Percentiles rank a stretch among this genome's conserved stretches.
These are phyloP conservation scores for Eristalis arbustorum DNA, from an alignment of 2,888 invertebrate species.

Conservation along the genomic window DNA sequence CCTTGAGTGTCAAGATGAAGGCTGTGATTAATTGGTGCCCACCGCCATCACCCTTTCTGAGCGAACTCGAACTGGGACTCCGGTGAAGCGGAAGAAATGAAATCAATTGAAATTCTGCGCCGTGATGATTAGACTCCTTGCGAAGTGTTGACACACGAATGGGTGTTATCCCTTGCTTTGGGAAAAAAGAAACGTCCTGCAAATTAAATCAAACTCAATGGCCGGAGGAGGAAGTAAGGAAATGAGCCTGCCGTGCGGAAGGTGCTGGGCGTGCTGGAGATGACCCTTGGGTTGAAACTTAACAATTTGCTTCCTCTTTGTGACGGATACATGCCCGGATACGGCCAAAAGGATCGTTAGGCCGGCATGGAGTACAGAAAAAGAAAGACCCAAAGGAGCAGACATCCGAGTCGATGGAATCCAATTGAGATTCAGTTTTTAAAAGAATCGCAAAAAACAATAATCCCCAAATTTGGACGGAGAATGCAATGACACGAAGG, in stretches of 20 bases:
- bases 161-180: slow-evolving; percentile 18
- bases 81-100: background rate
- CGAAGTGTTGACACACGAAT: slow-evolving; percentile 18
- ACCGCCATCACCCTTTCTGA: background rate
- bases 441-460: background rate
- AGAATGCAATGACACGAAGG: background rate
- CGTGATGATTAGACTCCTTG: slow-evolving; percentile 13
- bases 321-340: slow-evolving; percentile 22
- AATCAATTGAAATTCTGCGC: slow-evolving; percentile 17
- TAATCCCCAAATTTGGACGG: background rate
- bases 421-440: background rate
- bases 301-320: slow-evolving; percentile 36
- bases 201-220: slow-evolving; percentile 39
- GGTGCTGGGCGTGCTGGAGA: background rate
- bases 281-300: slow-evolving; percentile 29
- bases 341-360: slow-evolving; percentile 13
- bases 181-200: background rate
- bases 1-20: slow-evolving; percentile 3
- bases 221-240: slow-evolving; percentile 14
- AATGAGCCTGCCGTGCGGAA: slow-evolving; percentile 16
- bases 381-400: background rate
- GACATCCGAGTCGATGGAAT: background rate
- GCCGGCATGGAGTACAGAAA: background rate
- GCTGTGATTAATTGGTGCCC: slow-evolving; percentile 25
- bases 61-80: background rate